These are phyloP conservation scores for Embiotoca jacksoni DNA, from an alignment of 2,113 vertebrate species.

Conservation along the genomic window DNA sequence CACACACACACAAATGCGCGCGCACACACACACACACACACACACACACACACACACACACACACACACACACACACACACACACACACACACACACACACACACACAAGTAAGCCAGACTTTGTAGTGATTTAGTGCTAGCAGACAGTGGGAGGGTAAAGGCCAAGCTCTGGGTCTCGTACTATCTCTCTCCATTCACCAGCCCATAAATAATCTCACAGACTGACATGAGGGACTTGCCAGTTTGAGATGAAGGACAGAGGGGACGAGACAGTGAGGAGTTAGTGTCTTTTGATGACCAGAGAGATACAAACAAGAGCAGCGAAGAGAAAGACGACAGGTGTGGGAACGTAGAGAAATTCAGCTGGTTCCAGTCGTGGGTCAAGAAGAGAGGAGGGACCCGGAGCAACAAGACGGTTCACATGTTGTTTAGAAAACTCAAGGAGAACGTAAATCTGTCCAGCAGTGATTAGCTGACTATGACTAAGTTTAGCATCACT, in stretches of 20 bases:
- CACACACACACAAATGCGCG: neutral
- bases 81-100: conserved; percentile 14
- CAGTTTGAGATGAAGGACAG: conserved; percentile 19
- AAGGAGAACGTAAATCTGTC: neutral
- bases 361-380: neutral
- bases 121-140: conserved; percentile 47
- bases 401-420: neutral
- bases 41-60: conserved; percentile 5
- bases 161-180: conserved; percentile 55
- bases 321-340: conserved; percentile 29
- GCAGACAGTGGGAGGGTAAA: conserved; percentile 58
- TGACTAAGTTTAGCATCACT: neutral
- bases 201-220: conserved; percentile 58
- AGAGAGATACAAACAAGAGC: conserved; percentile 2
- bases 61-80: conserved; percentile 14
- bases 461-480: no score
- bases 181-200: conserved; percentile 62
- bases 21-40: neutral
- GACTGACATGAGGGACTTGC: conserved; percentile 17
- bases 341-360: conserved; percentile 6
- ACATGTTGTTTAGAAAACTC: neutral
- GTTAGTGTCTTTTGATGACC: neutral
- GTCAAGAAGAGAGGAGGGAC: neutral
- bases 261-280: neutral
- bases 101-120: conserved; percentile 40